Conservation (phyloP, 2,113 vertebrate genomes). For the Ceyx margarethae region DNA sequence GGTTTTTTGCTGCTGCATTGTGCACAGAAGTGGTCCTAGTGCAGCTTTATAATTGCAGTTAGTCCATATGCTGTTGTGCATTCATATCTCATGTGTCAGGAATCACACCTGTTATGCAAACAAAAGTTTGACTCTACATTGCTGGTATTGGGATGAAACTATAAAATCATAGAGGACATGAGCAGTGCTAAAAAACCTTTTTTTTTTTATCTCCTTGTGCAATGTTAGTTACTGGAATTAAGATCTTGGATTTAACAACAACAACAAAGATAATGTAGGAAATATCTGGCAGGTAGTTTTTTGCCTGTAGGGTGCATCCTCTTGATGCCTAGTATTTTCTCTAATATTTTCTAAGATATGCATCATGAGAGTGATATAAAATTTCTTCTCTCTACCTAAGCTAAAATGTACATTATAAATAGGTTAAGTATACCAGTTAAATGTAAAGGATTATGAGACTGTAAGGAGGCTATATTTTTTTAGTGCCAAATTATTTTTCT, state of each 20-base stretch:
- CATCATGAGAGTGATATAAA: neutral
- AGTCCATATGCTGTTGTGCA: neutral
- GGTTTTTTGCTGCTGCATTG: neutral
- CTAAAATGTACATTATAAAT: neutral
- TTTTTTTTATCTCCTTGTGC: neutral
- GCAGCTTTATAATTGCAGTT: neutral
- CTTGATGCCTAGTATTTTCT: neutral
- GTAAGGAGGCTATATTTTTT: neutral
- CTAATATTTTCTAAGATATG: neutral
- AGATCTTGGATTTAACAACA: neutral
- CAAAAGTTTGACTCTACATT: neutral
- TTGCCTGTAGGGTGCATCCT: neutral
- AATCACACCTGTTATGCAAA: neutral
- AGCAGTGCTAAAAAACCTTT: rapidly evolving
- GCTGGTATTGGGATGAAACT: neutral
- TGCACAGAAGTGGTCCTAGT: neutral
- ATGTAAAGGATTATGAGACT: neutral
- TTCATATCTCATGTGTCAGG: neutral
- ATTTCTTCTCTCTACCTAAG: neutral
- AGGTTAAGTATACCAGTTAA: neutral
- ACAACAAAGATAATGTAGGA: neutral
- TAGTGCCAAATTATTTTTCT: neutral
- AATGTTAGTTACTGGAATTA: neutral
- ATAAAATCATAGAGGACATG: neutral
- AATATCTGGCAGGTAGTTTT: neutral